Conservation (phyloP, 1,140 invertebrate genomes). For the Ips nitidus region DNA sequence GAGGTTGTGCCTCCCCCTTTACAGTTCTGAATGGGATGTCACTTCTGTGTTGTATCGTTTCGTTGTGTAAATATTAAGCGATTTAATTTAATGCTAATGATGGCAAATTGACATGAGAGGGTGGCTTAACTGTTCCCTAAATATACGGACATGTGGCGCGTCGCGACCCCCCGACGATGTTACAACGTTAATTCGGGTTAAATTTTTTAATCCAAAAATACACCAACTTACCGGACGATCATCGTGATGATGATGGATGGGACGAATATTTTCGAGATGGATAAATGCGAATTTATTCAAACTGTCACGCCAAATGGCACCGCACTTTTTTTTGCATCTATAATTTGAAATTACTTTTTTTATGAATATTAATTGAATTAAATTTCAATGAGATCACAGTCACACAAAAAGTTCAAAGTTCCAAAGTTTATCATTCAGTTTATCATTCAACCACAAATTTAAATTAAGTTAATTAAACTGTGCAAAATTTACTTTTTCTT, state of each 20-base stretch:
- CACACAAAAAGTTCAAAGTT: too few relatives aligned
- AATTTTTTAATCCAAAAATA: slow-evolving; percentile 17
- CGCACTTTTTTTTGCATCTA: background rate
- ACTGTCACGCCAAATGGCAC: slow-evolving; percentile 18
- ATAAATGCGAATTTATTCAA: slow-evolving; percentile 16
- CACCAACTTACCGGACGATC: background rate
- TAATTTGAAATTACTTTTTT: too few relatives aligned
- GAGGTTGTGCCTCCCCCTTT: background rate
- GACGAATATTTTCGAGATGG: slow-evolving; percentile 15
- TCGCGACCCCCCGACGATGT: background rate
- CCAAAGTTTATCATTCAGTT: too few relatives aligned
- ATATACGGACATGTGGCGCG: slow-evolving; percentile 14
- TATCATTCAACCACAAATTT: too few relatives aligned
- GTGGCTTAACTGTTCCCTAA: slow-evolving; percentile 19
- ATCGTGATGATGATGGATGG: slow-evolving; percentile 11
- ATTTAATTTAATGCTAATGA: slow-evolving; percentile 43
- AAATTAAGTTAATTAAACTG: too few relatives aligned
- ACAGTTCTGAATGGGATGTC: slow-evolving; percentile 9
- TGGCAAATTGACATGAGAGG: slow-evolving; percentile 33
- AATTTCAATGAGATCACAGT: too few relatives aligned
- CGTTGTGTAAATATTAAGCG: slow-evolving; percentile 39
- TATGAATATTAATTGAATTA: too few relatives aligned
- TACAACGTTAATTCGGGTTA: slow-evolving; percentile 23
- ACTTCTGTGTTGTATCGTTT: slow-evolving; percentile 34
- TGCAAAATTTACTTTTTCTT: too few relatives aligned